Evolutionary conservation across 2,113 vertebrate genomes (phyloP), one percentile per base, ranked within the genome.

Genomic region (Silurus meridionalis): DNA sequence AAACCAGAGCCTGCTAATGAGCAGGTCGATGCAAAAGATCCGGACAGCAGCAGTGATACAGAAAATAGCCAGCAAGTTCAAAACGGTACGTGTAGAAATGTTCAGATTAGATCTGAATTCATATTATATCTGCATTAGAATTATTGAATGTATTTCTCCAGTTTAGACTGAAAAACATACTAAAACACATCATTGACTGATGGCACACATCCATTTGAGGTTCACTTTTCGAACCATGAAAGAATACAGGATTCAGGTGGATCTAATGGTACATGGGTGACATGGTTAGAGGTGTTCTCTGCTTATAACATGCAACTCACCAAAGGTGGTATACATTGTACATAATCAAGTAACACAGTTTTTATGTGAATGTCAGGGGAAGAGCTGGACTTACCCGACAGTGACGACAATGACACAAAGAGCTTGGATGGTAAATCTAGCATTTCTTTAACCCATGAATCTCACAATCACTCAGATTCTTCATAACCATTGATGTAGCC

Each of bases 321-420:
- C 50, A 28, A 17, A 61, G 50, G 5, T 57, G 66, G 61, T 85
- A n/a, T 85, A 53, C 46, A 13, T 66, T 53, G 28, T 85, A 46
- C 69, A 67, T 80, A 83, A 48, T 48, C 58, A 55, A 71, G 80
- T 89, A 88, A 90, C 80, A 2, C 0, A 2, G 82, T 71, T 89
- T 85, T 91, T 63, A 79, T 91, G 85, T 89, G 75, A 82, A 85
- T 91, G 87, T 85, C 90, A 97, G 96, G 94, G 91, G 93, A 96
- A 88, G 91, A 92, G 53, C 92, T 66, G 88, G 94, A 93, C 85
- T 92, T 94, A 77, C 85, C 92, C 79, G 93, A 94, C 80, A 93
- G 91, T 92, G 94, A 94, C 91, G 92, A 94, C 85, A 92, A 90
- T 87, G 94, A 95, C 61, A 91, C 93, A 92, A 94, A 95, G 92